Evolutionary conservation across 2,113 vertebrate species (phyloP).

Genomic region (Leuciscus idus): DNA sequence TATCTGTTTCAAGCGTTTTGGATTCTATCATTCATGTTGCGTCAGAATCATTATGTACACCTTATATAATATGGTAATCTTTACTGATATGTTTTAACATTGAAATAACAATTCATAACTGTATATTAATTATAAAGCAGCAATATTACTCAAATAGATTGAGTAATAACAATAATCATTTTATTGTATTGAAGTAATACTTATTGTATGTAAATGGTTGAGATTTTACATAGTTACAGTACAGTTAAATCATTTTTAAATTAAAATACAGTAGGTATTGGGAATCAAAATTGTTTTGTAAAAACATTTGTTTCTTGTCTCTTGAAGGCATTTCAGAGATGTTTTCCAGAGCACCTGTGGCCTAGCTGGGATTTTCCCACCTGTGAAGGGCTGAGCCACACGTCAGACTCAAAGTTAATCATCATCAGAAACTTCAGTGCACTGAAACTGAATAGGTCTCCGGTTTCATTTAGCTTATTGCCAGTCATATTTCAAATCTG

Average conservation of each 20-base stretch:
- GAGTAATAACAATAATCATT: not conserved
- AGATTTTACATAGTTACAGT: not conserved
- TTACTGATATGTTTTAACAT: not conserved
- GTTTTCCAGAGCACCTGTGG: conserved; percentile 38
- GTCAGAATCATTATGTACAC: no score
- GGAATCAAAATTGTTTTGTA: not conserved
- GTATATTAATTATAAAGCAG: not conserved
- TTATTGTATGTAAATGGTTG: not conserved
- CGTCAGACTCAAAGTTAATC: conserved; percentile 45
- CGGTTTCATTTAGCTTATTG: not conserved
- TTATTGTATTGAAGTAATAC: not conserved
- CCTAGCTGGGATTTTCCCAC: conserved; percentile 35
- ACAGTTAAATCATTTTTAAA: not conserved
- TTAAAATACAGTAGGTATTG: not conserved
- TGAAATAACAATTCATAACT: not conserved
- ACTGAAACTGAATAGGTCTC: not conserved
- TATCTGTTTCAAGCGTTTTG: no score
- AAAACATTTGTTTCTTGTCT: not conserved
- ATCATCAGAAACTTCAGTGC: conserved; percentile 34
- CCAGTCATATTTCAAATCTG: not conserved
- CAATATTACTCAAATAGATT: not conserved
- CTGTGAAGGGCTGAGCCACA: not conserved
- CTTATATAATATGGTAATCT: not conserved
- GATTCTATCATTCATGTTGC: no score
- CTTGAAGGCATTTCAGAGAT: not conserved